Percentiles rank a stretch among this genome's conserved stretches.
These are phyloP conservation scores for Alexandromys fortis DNA, from an alignment of 2,113 vertebrate genomes.

Conservation along the genomic window DNA sequence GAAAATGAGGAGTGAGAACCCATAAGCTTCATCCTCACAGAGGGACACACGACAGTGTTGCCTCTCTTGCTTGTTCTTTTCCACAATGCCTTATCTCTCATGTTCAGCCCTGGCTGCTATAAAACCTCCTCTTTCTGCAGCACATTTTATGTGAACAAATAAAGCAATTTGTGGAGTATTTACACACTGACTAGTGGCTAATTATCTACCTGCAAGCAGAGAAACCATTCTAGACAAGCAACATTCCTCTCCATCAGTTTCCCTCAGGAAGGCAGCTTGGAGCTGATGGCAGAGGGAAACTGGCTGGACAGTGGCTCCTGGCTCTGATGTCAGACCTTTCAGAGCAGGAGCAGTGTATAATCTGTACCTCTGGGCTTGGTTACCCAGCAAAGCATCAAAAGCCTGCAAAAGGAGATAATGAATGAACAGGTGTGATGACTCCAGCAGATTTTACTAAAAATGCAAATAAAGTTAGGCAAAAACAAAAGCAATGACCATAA, in stretches of 20 bases:
- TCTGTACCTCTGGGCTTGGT: background rate
- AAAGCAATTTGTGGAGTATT: conserved; percentile 77
- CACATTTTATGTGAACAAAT: conserved; percentile 74
- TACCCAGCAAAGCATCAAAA: background rate
- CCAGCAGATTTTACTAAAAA: background rate
- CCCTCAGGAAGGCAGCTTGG: background rate
- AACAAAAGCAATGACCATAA: background rate
- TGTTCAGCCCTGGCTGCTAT: conserved; percentile 68
- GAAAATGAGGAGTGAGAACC: conserved; percentile 62
- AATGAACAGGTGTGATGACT: background rate
- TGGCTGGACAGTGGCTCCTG: conserved; percentile 17
- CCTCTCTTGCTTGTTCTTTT: conserved; percentile 63
- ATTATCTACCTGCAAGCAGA: conserved; percentile 70
- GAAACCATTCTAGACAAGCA: conserved; percentile 68
- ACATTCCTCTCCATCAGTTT: conserved; percentile 65
- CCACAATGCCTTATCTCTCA: conserved; percentile 71
- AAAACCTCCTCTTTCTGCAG: conserved; percentile 70
- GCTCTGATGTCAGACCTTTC: conserved; percentile 15
- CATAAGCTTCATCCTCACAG: conserved; percentile 32
- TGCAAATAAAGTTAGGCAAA: background rate
- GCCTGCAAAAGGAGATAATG: conserved; percentile 16
- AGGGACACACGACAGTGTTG: conserved; percentile 55
- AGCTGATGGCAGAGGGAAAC: conserved; percentile 54
- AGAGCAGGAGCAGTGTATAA: background rate
- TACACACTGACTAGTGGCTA: conserved; percentile 72